Base-by-base conservation (phyloP, 2,888 invertebrate genomes). In the Punctoribates punctum region DNA sequence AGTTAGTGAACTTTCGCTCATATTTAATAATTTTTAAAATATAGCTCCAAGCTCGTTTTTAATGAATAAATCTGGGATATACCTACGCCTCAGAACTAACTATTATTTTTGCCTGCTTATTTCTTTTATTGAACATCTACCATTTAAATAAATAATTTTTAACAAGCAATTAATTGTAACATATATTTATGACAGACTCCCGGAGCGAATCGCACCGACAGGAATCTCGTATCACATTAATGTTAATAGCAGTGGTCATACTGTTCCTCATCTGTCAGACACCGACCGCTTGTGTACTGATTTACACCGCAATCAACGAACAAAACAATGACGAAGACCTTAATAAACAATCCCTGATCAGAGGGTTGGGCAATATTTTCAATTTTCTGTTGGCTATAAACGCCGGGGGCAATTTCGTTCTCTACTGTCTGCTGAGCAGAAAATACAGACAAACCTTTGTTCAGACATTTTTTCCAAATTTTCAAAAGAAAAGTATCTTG, bases 161-260 rank as follows among this genome's bases (percentile, higher is more conserved):
- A 46, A 46, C 15, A 46, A 11, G 46, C 46, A 46, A 8, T 46
- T 46, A 46, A 11, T 15, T 46, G 8, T 11, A 11, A 46, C 8
- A 46, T 11, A 46, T 46, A 11, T 11, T 46, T 46, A 46, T 46
- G 15, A 5, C 34, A 57, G 57, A 23, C 8, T 57, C 57, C 13
- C 23, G 62, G 23, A 34, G 77, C 62, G 65, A 74, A 72, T 34
- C 8, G 4, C 29, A 62, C n/a, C 62, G 34, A 25, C 81, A 81
- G 57, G 81, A 81, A 75, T 77, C 78, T 29, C 82, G 84, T 62
- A 85, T 86, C 25, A 87, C 87, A 5, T 82, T 85, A 8, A 86
- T 87, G 85, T 81, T 87, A 23, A 85, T 86, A 38, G 83, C 83
- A 3, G 86, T 87, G 23, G 86, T 87, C 13, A 82, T 86, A 46